Evolutionary conservation across 2,888 invertebrate genomes (phyloP).

Genomic region (Cheilosia urbana): DNA sequence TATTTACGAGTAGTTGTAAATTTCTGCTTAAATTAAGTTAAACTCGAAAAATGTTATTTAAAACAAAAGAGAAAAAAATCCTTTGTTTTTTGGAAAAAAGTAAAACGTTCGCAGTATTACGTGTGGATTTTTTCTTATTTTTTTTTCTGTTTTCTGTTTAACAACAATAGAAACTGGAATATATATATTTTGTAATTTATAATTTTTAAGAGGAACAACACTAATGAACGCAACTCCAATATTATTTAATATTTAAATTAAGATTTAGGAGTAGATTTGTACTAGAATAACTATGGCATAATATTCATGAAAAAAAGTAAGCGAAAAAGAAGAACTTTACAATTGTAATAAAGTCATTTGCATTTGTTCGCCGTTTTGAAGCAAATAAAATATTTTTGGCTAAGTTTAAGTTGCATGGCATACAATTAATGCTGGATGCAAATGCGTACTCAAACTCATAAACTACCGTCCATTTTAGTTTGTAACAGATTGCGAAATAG

Average conservation of each 20-base stretch:
- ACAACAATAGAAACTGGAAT: constrained; percentile 18
- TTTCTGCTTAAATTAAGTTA: constrained; percentile 33
- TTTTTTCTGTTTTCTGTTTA: constrained; percentile 7
- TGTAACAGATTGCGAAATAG: constrained; percentile 58
- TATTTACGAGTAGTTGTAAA: constrained; percentile 44
- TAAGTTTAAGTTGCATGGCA: constrained; percentile 65
- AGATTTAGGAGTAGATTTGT: constrained; percentile 55
- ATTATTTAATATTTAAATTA: constrained; percentile 64
- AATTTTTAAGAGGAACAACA: constrained; percentile 22
- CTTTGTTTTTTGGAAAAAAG: neutral
- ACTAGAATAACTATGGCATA: constrained; percentile 51
- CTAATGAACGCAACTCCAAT: constrained; percentile 37
- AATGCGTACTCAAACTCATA: constrained; percentile 50
- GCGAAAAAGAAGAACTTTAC: constrained; percentile 39
- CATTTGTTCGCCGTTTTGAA: constrained; percentile 73
- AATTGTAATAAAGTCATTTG: constrained; percentile 68
- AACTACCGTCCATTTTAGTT: constrained; percentile 70
- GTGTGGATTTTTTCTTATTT: constrained; percentile 42
- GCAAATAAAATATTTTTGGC: constrained; percentile 32
- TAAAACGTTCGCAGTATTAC: constrained; percentile 66
- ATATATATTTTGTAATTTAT: constrained; percentile 34
- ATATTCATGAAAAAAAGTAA: constrained; percentile 69
- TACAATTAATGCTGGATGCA: constrained; percentile 25
- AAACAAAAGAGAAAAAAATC: constrained; percentile 5
- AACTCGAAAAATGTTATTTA: constrained; percentile 5